Evolutionary conservation across 2,113 vertebrate genomes (phyloP).

Genomic region (Arizona elegans): DNA sequence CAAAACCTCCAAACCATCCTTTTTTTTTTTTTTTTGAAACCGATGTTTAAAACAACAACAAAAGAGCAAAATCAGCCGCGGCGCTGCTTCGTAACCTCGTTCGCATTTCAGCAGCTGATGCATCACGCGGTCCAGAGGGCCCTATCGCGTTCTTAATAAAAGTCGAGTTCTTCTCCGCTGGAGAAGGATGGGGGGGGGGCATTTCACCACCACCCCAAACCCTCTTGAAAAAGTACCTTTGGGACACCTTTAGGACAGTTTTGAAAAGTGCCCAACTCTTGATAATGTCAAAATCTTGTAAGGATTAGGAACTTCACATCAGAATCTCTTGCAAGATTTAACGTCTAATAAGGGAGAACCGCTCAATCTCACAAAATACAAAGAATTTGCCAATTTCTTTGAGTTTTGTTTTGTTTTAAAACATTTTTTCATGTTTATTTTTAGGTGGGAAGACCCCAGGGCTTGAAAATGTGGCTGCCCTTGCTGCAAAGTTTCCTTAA

Average conservation of each 20-base stretch:
- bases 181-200: not conserved
- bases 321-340: not conserved
- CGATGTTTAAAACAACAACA: too few species aligned
- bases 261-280: not conserved
- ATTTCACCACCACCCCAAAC: conserved; percentile 1
- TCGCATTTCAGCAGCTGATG: conserved; percentile 36
- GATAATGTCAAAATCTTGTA: not conserved
- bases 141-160: conserved; percentile 23
- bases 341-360: not conserved
- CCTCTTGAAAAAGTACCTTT: not conserved
- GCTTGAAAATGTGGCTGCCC: not conserved
- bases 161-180: not conserved
- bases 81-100: conserved; percentile 30
- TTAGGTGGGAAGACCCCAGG: not conserved
- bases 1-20: conserved; percentile 27
- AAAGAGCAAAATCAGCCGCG: conserved; percentile 3
- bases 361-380: not conserved
- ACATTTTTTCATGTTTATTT: not conserved
- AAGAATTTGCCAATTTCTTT: not conserved
- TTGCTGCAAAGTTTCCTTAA: not conserved
- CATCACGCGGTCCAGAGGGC: not conserved
- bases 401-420: not conserved
- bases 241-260: not conserved
- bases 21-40: too few species aligned
- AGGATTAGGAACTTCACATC: not conserved